Evolutionary conservation across 2,113 vertebrate genomes (phyloP).

Genomic region (Saguinus imperator): DNA sequence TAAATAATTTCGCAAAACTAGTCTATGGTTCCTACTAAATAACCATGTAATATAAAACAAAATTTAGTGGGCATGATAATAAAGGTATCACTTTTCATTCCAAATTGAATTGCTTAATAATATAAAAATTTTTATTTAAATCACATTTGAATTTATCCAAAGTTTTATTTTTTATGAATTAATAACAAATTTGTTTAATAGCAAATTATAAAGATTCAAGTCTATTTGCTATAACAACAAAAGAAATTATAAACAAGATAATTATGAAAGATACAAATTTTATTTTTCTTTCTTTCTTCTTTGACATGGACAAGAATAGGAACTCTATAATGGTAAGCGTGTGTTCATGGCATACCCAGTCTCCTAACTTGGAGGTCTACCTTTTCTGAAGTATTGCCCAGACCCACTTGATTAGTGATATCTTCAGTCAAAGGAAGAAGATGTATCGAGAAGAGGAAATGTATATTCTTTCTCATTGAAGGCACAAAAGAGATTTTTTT

Average conservation of each 20-base stretch:
- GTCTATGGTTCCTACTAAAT: neutral
- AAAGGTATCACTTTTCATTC: neutral
- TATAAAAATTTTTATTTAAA: neutral
- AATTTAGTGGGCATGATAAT: neutral
- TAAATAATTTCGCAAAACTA: neutral
- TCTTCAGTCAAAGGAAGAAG: neutral
- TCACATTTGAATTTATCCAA: neutral
- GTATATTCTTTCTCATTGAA: neutral
- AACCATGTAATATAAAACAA: neutral
- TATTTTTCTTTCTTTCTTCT: neutral
- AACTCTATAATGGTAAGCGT: accelerated
- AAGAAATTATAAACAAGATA: neutral
- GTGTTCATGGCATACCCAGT: accelerated
- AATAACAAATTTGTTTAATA: neutral
- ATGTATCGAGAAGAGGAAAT: neutral
- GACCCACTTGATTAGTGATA: neutral
- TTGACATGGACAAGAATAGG: neutral
- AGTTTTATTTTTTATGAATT: neutral
- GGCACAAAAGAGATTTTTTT: neutral
- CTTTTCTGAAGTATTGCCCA: neutral
- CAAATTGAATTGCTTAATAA: neutral
- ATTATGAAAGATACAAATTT: neutral
- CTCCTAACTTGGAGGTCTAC: neutral
- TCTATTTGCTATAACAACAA: neutral
- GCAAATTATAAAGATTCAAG: neutral